Evolutionary conservation across 2,797 vertebrate genomes (phyloP).

Genomic region (Poecilia wingei): DNA sequence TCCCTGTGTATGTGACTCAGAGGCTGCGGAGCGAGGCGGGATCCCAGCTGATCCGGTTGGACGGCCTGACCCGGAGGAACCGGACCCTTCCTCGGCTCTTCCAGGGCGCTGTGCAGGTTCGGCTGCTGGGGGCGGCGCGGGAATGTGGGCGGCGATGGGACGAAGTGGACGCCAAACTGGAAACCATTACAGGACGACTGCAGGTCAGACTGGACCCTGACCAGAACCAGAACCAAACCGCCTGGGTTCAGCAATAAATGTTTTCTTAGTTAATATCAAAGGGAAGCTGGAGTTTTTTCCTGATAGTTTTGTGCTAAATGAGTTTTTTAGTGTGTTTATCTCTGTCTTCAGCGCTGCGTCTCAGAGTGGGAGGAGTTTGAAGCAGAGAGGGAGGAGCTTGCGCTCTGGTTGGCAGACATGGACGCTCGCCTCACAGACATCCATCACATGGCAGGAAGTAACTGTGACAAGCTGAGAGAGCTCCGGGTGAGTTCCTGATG

Average conservation of each 20-base stretch:
- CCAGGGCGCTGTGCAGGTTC: constrained; percentile 45
- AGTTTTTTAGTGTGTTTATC: background rate
- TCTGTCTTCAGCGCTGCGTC: constrained; percentile 67
- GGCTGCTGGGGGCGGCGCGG: constrained; percentile 62
- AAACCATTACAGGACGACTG: constrained; percentile 62
- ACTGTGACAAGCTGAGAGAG: constrained; percentile 77
- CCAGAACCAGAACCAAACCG: background rate
- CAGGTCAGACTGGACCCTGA: constrained; percentile 57
- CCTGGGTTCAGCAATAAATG: background rate
- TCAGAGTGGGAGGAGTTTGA: constrained; percentile 83
- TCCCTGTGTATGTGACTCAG: constrained; percentile 43
- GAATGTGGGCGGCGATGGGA: constrained; percentile 78
- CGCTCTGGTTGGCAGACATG: constrained; percentile 81
- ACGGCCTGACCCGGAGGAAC: constrained; percentile 74
- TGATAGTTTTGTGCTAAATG: background rate
- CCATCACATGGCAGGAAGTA: constrained; percentile 77
- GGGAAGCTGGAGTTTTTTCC: background rate
- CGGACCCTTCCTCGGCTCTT: constrained; percentile 62
- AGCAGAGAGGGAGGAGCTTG: constrained; percentile 78
- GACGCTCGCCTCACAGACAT: constrained; percentile 78
- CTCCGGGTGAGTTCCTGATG: constrained; percentile 76
- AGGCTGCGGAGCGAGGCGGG: constrained; percentile 68
- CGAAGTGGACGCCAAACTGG: constrained; percentile 61
- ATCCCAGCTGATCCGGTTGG: constrained; percentile 70
- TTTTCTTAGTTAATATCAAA: no score